Percentiles rank a stretch among this genome's conserved stretches.
phyloP scores from a whole-genome alignment of 1,140 invertebrate genomes.

The Lordiphosa mommai region DNA sequence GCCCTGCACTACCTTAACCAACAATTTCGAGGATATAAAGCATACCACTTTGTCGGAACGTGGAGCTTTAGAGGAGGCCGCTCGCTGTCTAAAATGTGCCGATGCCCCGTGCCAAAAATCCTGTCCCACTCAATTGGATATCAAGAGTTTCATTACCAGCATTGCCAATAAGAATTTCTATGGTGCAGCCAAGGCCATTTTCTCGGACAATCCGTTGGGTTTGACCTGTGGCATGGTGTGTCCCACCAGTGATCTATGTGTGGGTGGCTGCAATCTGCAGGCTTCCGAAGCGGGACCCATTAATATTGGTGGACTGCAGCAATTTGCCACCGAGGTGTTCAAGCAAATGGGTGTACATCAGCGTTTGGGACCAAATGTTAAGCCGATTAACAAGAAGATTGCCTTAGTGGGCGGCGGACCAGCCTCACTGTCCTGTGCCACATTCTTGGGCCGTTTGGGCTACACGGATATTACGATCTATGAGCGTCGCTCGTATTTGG shows the following conservation, averaged over 20 bases:
- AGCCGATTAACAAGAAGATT: conserved; percentile 86
- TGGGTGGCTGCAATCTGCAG: conserved; percentile 97
- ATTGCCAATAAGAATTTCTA: conserved; percentile 99
- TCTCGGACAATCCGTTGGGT: conserved; percentile 98
- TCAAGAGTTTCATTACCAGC: conserved; percentile 97
- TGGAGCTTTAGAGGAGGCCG: conserved; percentile 94
- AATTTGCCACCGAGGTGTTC: conserved; percentile 97
- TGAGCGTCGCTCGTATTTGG: conserved; percentile 92
- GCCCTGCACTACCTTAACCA: conserved; percentile 88
- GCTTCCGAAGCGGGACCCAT: conserved; percentile 98
- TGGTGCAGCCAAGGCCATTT: conserved; percentile 96
- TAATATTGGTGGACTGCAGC: conserved; percentile 98
- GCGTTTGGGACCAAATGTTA: conserved; percentile 86
- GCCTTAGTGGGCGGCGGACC: conserved; percentile 96
- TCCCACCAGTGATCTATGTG: conserved; percentile 98
- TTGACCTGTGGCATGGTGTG: conserved; percentile 99
- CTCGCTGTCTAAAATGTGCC: conserved; percentile 96
- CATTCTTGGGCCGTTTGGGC: conserved; percentile 95
- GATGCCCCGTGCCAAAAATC: conserved; percentile 99
- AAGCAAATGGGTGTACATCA: conserved; percentile 96
- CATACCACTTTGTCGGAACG: conserved; percentile 97
- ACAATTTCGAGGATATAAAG: conserved; percentile 98
- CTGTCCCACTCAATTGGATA: conserved; percentile 97
- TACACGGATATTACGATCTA: conserved; percentile 96
- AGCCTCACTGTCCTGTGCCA: conserved; percentile 97